These are phyloP conservation scores for Lycocorax pyrrhopterus DNA, from an alignment of 2,113 vertebrate species.

Conservation along the genomic window DNA sequence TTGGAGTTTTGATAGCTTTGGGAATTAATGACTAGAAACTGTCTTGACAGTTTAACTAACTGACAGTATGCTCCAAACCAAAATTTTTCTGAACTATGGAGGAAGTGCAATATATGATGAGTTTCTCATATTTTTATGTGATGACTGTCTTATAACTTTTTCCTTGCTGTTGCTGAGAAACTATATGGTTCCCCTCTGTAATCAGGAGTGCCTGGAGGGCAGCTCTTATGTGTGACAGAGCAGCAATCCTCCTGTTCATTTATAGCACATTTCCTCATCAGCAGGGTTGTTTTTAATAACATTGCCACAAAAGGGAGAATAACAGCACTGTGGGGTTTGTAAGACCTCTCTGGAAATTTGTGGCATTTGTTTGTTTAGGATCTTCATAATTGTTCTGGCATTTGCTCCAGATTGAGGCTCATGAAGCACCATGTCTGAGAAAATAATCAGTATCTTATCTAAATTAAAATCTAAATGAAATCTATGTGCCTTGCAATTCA, in stretches of 20 bases:
- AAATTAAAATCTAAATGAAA: conserved; percentile 78
- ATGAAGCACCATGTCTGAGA: neutral
- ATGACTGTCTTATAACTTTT: neutral
- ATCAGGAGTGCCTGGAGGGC: neutral
- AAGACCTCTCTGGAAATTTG: neutral
- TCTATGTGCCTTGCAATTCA: neutral
- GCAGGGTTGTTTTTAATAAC: neutral
- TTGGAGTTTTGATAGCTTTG: neutral
- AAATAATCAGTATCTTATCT: conserved; percentile 67
- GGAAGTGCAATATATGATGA: neutral
- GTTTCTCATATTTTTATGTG: neutral
- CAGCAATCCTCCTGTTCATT: neutral
- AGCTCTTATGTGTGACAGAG: neutral
- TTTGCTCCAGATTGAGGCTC: conserved; percentile 21
- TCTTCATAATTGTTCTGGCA: neutral
- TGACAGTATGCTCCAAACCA: neutral
- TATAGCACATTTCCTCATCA: neutral
- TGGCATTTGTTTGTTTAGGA: conserved; percentile 41
- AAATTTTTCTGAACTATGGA: neutral
- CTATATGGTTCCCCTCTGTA: neutral
- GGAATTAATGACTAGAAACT: neutral
- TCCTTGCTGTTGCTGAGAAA: neutral
- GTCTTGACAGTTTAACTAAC: neutral
- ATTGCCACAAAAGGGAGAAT: neutral
- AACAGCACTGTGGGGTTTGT: neutral